Evolutionary conservation across 1,140 invertebrate genomes (phyloP).

Genomic region (Lepidurus packardi): DNA sequence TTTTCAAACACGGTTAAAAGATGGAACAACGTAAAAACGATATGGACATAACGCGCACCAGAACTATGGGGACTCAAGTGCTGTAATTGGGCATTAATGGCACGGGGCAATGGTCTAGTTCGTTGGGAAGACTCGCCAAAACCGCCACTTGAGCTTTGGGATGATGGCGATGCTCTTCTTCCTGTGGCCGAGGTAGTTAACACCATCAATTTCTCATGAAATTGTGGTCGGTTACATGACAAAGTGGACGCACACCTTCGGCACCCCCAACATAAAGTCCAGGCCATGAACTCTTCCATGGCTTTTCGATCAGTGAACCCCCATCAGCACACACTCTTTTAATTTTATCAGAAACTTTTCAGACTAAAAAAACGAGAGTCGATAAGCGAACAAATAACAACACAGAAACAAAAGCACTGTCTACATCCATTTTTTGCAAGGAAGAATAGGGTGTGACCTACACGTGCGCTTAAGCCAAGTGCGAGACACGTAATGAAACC

Average conservation of each 20-base stretch:
- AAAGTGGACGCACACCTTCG: neutral
- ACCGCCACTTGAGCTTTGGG: constrained; percentile 34
- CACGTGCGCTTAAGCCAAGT: constrained; percentile 14
- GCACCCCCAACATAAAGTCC: neutral
- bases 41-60: constrained; percentile 57
- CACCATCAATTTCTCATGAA: constrained; percentile 33
- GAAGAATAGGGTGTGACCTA: neutral
- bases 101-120: constrained; percentile 27
- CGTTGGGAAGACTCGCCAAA: constrained; percentile 33
- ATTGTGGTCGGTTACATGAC: neutral
- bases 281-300: neutral
- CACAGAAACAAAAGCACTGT: neutral
- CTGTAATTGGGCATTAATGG: constrained; percentile 26
- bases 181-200: constrained; percentile 36
- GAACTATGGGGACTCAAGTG: constrained; percentile 33
- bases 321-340: neutral
- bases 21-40: constrained; percentile 55
- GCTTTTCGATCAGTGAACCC: neutral
- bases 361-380: neutral
- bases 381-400: neutral
- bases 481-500: neutral
- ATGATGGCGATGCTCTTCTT: constrained; percentile 35
- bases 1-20: constrained; percentile 57
- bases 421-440: neutral
- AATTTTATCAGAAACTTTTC: neutral